Base-by-base conservation (phyloP, 2,797 vertebrate species). In the Dendrocincla fuliginosa region DNA sequence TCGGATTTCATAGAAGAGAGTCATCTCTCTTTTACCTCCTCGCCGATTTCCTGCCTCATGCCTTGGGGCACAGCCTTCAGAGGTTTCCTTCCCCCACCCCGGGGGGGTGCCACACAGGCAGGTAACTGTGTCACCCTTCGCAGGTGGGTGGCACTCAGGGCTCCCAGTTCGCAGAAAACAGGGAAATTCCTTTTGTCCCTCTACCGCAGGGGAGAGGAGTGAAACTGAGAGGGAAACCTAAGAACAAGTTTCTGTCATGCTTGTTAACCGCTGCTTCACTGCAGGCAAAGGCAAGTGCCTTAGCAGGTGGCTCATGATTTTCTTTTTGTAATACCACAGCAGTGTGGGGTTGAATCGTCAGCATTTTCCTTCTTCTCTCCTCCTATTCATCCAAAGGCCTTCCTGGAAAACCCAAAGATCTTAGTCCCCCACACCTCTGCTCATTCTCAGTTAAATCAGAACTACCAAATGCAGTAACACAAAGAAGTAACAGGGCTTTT, bases 181-280 rank as follows among this genome's bases (percentile, higher is more conserved):
- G 11, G 24, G 39, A 61, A 75, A 85, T 91, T 68, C 84, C 49
- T 89, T 90, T 61, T 19, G 13, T 65, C n/a, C 37, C 83, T 27
- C 59, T 71, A 20, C 23, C 27, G 27, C 41, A 59, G 32, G 14
- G 41, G n/a, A 82, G n/a, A 74, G 27, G 10, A 86, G 32, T 9
- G 73, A 96, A 91, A 90, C 79, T 2, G 15, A 87, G 74, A 93
- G 14, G 42, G 67, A 96, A 95, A 93, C 70, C 50, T 77, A 68
- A 81, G 53, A 91, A 68, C 11, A 47, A 67, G 57, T 92, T 90
- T 92, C 87, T 82, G 50, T 90, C 70, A 6, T 59, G 74, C 52
- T 79, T 76, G 60, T 70, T 91, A 87, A 94, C 78, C 5, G 1
- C 81, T 42, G 60, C 52, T 64, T 49, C 64, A 14, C 56, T 71